phyloP scores from a whole-genome alignment of 2,888 invertebrate species.

The Dryococelus australis region DNA sequence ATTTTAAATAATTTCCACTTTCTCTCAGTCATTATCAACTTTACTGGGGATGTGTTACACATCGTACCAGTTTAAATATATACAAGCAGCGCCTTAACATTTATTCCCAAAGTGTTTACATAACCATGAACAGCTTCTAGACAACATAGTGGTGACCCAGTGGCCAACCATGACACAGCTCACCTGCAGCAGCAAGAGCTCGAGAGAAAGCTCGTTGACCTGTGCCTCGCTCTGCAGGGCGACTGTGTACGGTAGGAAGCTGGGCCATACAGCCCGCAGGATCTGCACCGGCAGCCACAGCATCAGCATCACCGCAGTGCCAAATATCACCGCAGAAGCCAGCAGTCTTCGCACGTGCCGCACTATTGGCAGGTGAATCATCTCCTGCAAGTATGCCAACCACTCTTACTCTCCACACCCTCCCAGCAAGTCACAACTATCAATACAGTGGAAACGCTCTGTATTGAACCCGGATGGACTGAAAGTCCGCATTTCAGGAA shows the following conservation, averaged over 20 bases:
- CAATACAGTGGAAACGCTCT: too few species aligned
- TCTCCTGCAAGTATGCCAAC: conserved; percentile 71
- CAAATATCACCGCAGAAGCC: conserved; percentile 94
- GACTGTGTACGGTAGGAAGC: conserved; percentile 95
- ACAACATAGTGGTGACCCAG: too few species aligned
- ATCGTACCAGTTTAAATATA: too few species aligned
- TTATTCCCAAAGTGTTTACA: too few species aligned
- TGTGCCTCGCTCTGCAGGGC: conserved; percentile 83
- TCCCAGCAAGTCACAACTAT: too few species aligned
- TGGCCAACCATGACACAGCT: conserved; percentile 39
- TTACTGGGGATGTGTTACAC: too few species aligned
- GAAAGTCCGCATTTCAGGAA: too few species aligned
- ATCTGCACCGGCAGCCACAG: conserved; percentile 93
- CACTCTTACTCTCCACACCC: not conserved
- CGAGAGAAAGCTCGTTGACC: conserved; percentile 93
- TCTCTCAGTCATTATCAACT: too few species aligned
- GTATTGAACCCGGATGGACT: too few species aligned
- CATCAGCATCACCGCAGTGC: conserved; percentile 94
- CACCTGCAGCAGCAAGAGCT: conserved; percentile 86
- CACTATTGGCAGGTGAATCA: conserved; percentile 96
- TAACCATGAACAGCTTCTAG: too few species aligned
- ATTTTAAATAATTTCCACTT: too few species aligned
- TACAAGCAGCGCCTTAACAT: too few species aligned
- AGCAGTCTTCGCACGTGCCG: conserved; percentile 89
- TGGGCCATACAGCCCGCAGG: conserved; percentile 79